Base-by-base conservation (phyloP, 2,888 invertebrate genomes). In the Drosophila nr. perissopoda region DNA sequence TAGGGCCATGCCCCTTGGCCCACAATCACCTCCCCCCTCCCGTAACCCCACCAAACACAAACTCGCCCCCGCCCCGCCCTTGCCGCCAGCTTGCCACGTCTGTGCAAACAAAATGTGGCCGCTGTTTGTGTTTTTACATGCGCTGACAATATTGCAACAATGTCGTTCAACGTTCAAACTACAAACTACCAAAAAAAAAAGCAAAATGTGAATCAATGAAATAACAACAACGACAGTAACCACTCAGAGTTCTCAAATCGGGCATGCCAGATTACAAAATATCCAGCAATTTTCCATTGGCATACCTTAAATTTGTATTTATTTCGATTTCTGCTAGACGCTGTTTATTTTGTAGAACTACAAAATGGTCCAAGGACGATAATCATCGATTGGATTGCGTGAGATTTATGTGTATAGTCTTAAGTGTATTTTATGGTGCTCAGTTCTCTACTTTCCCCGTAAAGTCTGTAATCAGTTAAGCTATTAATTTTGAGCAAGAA, bases 81-180 rank as follows among this genome's bases (percentile, higher is more conserved):
- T 16, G 10, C 56, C 21, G 2, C 21, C 33, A 0, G 54, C 58
- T 65, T 49, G 69, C 31, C 68, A 69, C 69, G 84, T 73, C 73
- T 78, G 73, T 70, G 81, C 84, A 84, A 82, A 90, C 90, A 80
- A 87, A 80, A 78, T 83, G 89, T 40, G 71, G 48, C 67, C 69
- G 80, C 65, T 83, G 83, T 74, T 75, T 78, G 67, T 82, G 69
- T 80, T 76, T 81, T 73, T 72, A 78, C 91, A 87, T 87, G 78
- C 76, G 82, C 83, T 76, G 86, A 84, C 90, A 87, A 89, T 80
- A 87, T 89, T 90, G 86, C 90, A 88, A 76, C 76, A 83, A 84
- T 86, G 87, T 83, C 70, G 83, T 62, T 65, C 80, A 64, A 60
- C 61, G 58, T 71, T 58, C 61, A 52, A 74, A 73, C 73, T 74